Conservation (phyloP, 2,888 invertebrate genomes). For the Latheticus oryzae region DNA sequence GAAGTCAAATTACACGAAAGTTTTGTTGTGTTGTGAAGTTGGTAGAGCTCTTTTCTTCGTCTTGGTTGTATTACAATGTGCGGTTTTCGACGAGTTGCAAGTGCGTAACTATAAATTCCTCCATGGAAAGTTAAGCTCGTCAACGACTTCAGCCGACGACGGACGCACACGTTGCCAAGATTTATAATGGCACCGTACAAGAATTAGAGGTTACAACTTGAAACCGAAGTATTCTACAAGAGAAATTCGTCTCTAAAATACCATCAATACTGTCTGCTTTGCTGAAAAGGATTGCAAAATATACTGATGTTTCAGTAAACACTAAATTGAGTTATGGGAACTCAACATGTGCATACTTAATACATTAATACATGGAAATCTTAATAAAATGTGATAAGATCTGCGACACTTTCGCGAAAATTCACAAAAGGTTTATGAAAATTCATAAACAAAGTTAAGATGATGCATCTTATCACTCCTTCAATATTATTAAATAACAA, state of each 20-base stretch:
- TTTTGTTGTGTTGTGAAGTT: constrained; percentile 30
- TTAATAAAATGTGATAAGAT: constrained; percentile 20
- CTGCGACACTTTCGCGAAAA: not conserved
- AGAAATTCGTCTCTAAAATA: constrained; percentile 17
- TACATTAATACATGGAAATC: constrained; percentile 27
- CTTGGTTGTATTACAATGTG: constrained; percentile 28
- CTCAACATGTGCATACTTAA: constrained; percentile 21
- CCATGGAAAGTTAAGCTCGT: constrained; percentile 34
- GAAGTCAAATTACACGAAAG: constrained; percentile 35
- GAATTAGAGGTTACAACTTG: constrained; percentile 24
- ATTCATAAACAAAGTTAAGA: too few relatives aligned
- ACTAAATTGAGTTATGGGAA: constrained; percentile 30
- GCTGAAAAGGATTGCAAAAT: constrained; percentile 18
- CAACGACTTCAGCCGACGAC: constrained; percentile 40
- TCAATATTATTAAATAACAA: too few relatives aligned
- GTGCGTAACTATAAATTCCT: constrained; percentile 45
- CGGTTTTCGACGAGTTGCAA: constrained; percentile 34
- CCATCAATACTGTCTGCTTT: constrained; percentile 24
- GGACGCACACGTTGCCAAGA: constrained; percentile 43
- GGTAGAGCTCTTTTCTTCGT: constrained; percentile 28
- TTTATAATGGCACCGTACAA: constrained; percentile 37
- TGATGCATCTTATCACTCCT: too few relatives aligned
- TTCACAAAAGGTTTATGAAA: constrained; percentile 8
- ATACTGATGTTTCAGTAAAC: constrained; percentile 7
- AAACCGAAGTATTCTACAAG: constrained; percentile 27